Conservation (phyloP, 1,140 invertebrate genomes). For the Eubasilissa regina region DNA sequence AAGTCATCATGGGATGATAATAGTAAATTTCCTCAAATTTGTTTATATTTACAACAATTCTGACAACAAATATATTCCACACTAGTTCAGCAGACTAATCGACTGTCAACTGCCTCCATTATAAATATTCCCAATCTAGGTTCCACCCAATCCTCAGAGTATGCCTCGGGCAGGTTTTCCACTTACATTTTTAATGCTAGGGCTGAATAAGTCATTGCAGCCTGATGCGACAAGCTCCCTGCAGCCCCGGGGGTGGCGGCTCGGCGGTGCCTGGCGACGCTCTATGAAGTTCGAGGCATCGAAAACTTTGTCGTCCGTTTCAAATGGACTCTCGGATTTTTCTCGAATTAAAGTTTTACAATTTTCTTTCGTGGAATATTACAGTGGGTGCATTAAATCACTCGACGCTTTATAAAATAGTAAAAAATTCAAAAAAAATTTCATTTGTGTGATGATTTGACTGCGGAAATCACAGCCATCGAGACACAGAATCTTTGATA, state of each 20-base stretch:
- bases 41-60: too few relatives aligned
- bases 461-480: too few relatives aligned
- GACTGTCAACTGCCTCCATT: constrained; percentile 1
- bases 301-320: constrained; percentile 10
- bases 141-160: not conserved
- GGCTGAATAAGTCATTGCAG: constrained; percentile 58
- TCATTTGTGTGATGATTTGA: too few relatives aligned
- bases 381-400: too few relatives aligned
- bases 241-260: constrained; percentile 1
- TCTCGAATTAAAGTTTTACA: too few relatives aligned
- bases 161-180: constrained; percentile 46
- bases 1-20: too few relatives aligned
- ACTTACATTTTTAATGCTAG: constrained; percentile 60
- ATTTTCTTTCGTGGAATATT: too few relatives aligned
- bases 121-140: not conserved
- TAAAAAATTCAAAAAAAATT: too few relatives aligned
- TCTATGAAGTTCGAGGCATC: not conserved
- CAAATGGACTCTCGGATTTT: not conserved
- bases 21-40: too few relatives aligned
- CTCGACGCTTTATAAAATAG: too few relatives aligned
- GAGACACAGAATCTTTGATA: too few relatives aligned
- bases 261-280: not conserved
- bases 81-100: not conserved
- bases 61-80: too few relatives aligned
- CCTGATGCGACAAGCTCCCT: constrained; percentile 24